Conservation (phyloP, 1,140 invertebrate species). For the Polypedilum pembai region DNA sequence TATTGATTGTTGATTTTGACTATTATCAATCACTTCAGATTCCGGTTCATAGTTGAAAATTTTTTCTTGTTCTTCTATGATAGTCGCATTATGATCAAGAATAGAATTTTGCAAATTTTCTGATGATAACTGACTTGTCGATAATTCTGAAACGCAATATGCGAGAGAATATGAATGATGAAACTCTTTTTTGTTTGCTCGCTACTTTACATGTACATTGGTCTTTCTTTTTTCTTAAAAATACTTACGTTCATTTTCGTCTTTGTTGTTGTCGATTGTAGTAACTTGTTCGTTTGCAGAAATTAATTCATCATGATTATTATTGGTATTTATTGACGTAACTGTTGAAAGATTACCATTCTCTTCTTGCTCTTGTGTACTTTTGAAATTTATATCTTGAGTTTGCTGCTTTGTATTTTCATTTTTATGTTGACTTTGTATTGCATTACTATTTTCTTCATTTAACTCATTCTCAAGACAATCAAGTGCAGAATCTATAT, state of each 20-base stretch:
- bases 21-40: background rate
- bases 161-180: background rate
- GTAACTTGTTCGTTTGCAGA: too few species aligned
- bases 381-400: background rate
- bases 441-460: background rate
- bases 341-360: background rate
- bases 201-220: too few species aligned
- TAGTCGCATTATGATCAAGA: background rate
- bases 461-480: background rate
- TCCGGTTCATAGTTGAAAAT: background rate
- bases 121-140: background rate
- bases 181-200: too few species aligned
- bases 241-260: too few species aligned
- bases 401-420: constrained; percentile 4
- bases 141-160: background rate
- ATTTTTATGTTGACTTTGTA: background rate
- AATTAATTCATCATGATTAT: background rate
- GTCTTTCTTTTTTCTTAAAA: too few species aligned
- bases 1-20: background rate
- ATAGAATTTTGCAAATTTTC: background rate
- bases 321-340: background rate
- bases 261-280: background rate
- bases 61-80: background rate
- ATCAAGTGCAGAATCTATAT: background rate
- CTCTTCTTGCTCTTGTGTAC: background rate